Base-by-base conservation (phyloP, 2,797 vertebrate genomes). In the Morelia viridis region DNA sequence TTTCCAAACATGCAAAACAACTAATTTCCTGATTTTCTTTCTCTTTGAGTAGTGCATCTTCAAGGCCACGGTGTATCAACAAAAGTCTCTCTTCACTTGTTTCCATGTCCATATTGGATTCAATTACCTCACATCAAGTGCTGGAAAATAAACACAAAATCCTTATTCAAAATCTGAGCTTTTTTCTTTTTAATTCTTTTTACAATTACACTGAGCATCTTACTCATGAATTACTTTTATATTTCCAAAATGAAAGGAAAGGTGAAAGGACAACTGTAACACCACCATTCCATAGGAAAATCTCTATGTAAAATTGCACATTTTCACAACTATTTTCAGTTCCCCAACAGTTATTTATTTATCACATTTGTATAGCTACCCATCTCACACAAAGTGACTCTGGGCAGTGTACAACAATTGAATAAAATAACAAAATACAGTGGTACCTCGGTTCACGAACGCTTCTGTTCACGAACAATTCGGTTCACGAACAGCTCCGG, bases 31-130 rank as follows among this genome's bases (percentile, higher is more conserved):
- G 96, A 94, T 96, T 96, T 96, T 97, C 24, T 96, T 97, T 97
- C 97, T 97, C 26, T 68, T 94, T 95, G 96, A 96, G 90, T 95
- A 97, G 96, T 96, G 97, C 97, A 95, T 97, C 96, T 95, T 96
- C 97, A 97, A 97, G 97, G 97, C 96, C 97, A 96, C 96, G 95
- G 96, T 96, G 96, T 97, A 97, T 96, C 94, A 96, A 96, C 93
- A 96, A 94, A 95, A 96, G 94, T 96, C 96, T 95, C 95, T 95
- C 96, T 95, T 95, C 95, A 95, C 3, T 0, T 71, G 83, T 95
- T 93, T 95, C 92, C 91, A 91, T 13, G 89, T 95, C 91, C 90
- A 91, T 93, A 28, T 92, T 56, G 91, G 92, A 92, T 94, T 95
- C 94, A 92, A 87, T 91, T 94, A 85, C 89, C 90, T 92, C 89